Conservation (phyloP, 1,140 invertebrate genomes). For the Lepidurus arcticus region DNA sequence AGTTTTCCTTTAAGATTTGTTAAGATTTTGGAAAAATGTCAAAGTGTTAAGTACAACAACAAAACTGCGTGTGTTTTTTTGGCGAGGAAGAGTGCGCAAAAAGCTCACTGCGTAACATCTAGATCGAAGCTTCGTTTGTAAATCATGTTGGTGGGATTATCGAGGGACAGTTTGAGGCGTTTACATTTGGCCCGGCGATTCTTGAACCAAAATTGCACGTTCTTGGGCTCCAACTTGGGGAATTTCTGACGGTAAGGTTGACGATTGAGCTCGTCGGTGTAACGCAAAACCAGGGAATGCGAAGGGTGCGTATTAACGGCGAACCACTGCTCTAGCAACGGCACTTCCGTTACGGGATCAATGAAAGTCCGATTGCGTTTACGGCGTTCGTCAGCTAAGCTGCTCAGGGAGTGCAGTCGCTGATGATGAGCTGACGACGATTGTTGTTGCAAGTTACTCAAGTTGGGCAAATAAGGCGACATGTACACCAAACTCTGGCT, state of each 20-base stretch:
- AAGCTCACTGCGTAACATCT: constrained; percentile 14
- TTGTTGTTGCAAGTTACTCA: constrained; percentile 43
- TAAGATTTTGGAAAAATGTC: not conserved
- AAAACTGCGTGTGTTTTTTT: not conserved
- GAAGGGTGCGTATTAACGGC: constrained; percentile 95
- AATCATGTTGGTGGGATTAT: constrained; percentile 11
- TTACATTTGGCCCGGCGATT: constrained; percentile 58
- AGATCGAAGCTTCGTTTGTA: not conserved
- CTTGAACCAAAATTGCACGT: constrained; percentile 96
- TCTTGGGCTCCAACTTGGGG: constrained; percentile 91
- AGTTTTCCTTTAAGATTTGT: not conserved
- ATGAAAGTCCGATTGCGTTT: constrained; percentile 97
- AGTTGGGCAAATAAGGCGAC: constrained; percentile 26
- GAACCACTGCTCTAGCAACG: constrained; percentile 93
- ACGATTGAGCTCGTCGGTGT: constrained; percentile 89
- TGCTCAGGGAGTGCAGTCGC: constrained; percentile 47
- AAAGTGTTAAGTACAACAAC: not conserved
- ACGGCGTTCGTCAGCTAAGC: constrained; percentile 66
- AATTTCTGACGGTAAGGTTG: constrained; percentile 81
- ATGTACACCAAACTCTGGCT: not conserved
- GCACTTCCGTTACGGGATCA: constrained; percentile 95
- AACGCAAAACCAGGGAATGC: constrained; percentile 92
- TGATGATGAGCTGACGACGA: constrained; percentile 45
- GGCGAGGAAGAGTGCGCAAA: not conserved
- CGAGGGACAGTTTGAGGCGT: constrained; percentile 32